Conservation (phyloP, 2,797 vertebrate genomes). For the Prionace glauca region DNA sequence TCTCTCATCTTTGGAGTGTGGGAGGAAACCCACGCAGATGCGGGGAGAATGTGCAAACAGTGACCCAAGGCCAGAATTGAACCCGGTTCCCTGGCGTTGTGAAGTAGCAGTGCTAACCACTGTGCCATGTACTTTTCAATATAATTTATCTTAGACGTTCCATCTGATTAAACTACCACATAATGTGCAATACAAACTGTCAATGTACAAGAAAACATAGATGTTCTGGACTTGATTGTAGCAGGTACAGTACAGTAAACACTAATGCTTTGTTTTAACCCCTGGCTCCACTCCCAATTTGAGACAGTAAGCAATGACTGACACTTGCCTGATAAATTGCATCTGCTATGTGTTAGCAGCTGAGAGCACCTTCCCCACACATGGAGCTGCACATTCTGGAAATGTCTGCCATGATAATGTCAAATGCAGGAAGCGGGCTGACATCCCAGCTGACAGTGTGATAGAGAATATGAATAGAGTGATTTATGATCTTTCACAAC, state of each 20-base stretch:
- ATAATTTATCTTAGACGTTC: not conserved
- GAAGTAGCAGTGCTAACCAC: too few species aligned
- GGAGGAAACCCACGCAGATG: too few species aligned
- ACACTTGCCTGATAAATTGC: constrained; percentile 8
- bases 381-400: not conserved
- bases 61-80: too few species aligned
- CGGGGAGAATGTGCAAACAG: too few species aligned
- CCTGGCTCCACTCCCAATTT: not conserved
- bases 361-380: not conserved
- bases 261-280: not conserved
- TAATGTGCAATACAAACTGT: not conserved
- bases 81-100: too few species aligned
- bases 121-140: not conserved
- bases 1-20: too few species aligned
- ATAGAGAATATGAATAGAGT: constrained; percentile 36
- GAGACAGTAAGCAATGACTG: not conserved
- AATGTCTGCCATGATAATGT: constrained; percentile 31
- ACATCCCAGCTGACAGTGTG: constrained; percentile 1
- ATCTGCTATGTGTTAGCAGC: not conserved
- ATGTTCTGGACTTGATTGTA: not conserved
- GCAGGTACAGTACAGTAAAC: not conserved
- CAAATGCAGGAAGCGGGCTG: constrained; percentile 19
- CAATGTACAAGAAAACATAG: not conserved
- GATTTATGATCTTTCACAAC: constrained; percentile 34
- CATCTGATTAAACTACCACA: not conserved